A percentile compares a stretch with the other conserved stretches of the same genome.
phyloP scores from a whole-genome alignment of 2,888 invertebrate genomes.

The Notodonta ziczac region DNA sequence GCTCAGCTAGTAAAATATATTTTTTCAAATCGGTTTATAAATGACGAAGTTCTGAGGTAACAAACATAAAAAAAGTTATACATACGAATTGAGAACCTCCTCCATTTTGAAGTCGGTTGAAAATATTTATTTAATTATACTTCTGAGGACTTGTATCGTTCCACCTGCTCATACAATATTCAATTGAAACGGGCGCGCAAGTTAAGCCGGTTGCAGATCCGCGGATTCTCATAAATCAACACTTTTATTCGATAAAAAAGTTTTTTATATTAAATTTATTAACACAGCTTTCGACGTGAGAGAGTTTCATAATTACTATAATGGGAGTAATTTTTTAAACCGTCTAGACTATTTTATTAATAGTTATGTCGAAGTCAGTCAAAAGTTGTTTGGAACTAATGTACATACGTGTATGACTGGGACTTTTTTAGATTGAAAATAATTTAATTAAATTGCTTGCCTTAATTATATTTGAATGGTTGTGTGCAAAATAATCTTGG shows the following conservation, averaged over 20 bases:
- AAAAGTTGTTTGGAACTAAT: background rate
- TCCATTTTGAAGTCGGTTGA: no score
- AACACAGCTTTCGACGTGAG: background rate
- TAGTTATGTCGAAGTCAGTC: background rate
- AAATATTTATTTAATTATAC: background rate
- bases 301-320: constrained; percentile 3
- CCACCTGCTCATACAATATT: constrained; percentile 15
- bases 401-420: background rate
- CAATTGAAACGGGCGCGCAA: constrained; percentile 9
- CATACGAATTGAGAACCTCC: no score
- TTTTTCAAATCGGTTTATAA: no score
- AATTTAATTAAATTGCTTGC: no score
- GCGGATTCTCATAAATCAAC: constrained; percentile 9
- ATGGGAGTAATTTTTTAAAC: background rate
- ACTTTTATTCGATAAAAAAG: background rate
- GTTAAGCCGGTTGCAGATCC: constrained; percentile 18
- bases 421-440: no score
- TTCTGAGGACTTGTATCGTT: background rate
- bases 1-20: no score
- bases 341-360: background rate
- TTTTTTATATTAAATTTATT: constrained; percentile 1
- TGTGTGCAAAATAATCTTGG: no score
- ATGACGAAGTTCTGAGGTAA: no score
- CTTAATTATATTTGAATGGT: no score
- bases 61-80: no score